Conservation (phyloP, 53 echinoderm and acorn worm genomes). For the Astropecten irregularis region DNA sequence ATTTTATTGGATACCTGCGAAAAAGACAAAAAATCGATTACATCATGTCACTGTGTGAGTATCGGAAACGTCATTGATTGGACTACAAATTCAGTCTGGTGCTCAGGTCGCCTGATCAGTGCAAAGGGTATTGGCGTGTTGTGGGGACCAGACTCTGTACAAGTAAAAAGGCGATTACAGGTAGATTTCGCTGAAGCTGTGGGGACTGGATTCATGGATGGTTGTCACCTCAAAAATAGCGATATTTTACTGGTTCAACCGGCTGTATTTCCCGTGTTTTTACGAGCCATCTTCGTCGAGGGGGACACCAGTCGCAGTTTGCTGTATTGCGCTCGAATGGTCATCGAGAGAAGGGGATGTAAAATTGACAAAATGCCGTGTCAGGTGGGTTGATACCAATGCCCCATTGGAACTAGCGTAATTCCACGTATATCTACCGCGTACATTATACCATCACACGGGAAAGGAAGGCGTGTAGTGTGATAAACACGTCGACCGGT, state of each 20-base stretch:
- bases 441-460: background rate
- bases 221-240: background rate
- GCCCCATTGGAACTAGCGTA: background rate
- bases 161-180: constrained; percentile 26
- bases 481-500: too few relatives aligned
- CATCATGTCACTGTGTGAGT: background rate
- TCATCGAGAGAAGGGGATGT: background rate
- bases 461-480: background rate
- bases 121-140: background rate
- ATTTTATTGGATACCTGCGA: background rate
- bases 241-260: background rate
- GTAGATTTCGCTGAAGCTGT: background rate
- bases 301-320: background rate
- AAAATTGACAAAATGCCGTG: constrained; percentile 5
- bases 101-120: background rate
- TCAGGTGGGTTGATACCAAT: constrained; percentile 1
- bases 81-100: constrained; percentile 36
- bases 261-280: background rate
- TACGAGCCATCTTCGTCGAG: background rate
- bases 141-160: constrained; percentile 17
- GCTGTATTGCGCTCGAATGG: background rate
- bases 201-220: background rate
- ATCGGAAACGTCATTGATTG: constrained; percentile 48
- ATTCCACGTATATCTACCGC: background rate
- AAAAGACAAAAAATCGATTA: constrained; percentile 20